Conservation (phyloP, 1,140 invertebrate genomes). For the Drosophila funebris region DNA sequence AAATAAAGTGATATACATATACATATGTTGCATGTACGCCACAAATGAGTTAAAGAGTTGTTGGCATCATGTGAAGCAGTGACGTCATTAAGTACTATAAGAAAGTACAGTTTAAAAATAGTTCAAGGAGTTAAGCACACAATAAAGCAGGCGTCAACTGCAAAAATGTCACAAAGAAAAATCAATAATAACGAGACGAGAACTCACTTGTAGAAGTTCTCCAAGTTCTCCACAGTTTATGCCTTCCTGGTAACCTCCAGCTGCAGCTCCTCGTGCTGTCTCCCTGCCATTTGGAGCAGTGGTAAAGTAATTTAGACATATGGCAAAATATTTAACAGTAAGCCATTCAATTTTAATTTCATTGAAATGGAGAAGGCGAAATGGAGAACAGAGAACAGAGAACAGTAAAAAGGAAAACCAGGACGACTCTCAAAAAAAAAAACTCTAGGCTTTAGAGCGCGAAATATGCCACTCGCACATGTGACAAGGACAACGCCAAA, state of each 20-base stretch:
- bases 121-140: conserved; percentile 34
- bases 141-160: conserved; percentile 10
- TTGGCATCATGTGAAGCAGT: conserved; percentile 39
- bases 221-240: not conserved
- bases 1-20: conserved; percentile 5
- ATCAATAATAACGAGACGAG: conserved; percentile 59
- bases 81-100: conserved; percentile 31
- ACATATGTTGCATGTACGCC: not conserved
- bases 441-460: not conserved
- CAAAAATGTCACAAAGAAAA: conserved; percentile 49
- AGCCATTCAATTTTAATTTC: conserved; percentile 30
- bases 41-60: conserved; percentile 6
- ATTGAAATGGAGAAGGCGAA: conserved; percentile 16
- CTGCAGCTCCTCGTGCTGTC: not conserved
- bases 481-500: conserved; percentile 45
- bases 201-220: conserved; percentile 1
- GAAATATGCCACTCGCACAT: conserved; percentile 8
- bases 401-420: conserved; percentile 15
- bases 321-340: conserved; percentile 31
- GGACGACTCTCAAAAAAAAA: conserved; percentile 12
- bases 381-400: not conserved
- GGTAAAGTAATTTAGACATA: conserved; percentile 59
- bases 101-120: conserved; percentile 55
- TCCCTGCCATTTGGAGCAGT: conserved; percentile 42
- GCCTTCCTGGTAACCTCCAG: too few relatives aligned